Base-by-base conservation (phyloP, 2,888 invertebrate species). In the Endomychus coccineus region DNA sequence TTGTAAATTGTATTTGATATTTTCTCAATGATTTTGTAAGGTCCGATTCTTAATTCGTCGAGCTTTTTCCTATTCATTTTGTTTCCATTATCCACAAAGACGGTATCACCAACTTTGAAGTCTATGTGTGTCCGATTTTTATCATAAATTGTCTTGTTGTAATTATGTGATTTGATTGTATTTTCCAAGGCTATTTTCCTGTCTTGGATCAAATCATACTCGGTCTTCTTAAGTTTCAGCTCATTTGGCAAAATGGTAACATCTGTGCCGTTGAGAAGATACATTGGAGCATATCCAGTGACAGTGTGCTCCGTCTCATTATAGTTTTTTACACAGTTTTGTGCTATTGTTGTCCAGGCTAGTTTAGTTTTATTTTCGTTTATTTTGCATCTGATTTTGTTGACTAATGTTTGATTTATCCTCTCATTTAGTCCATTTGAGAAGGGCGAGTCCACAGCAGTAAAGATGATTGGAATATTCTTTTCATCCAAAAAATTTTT, bases 291-390 rank as follows among this genome's bases (percentile, higher is more conserved):
- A 35, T 44, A 48, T n/a, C 21, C 27, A 12, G 45, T 57, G 2
- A 52, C 43, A 25, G 50, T 43, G 24, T 55, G 54, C 22, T 48
- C 46, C 13, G 52, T 54, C 31, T 46, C 30, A 32, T 57, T 57
- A 29, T 56, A 56, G 42, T 46, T 51, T 7, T 49, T 27, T 19
- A 44, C 43, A 40, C 47, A 48, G 39, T 49, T 42, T 17, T 29
- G 28, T 17, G 49, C 45, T 37, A 47, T 40, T 21, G 39, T 42
- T 23, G 45, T 45, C 48, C 48, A 46, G n/a, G 48, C 46, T 36
- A 5, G 27, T 42, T 30, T 47, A 22, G 31, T 9, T 16, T 23
- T 9, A 10, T 35, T 35, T 35, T 42, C 43, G 27, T 46, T 44
- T 7, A 36, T 46, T 38, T 33, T 45, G 30, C 49, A 49, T 35